These are phyloP conservation scores for Drosophila subquinaria DNA, from an alignment of 2,888 invertebrate genomes.

Conservation along the genomic window DNA sequence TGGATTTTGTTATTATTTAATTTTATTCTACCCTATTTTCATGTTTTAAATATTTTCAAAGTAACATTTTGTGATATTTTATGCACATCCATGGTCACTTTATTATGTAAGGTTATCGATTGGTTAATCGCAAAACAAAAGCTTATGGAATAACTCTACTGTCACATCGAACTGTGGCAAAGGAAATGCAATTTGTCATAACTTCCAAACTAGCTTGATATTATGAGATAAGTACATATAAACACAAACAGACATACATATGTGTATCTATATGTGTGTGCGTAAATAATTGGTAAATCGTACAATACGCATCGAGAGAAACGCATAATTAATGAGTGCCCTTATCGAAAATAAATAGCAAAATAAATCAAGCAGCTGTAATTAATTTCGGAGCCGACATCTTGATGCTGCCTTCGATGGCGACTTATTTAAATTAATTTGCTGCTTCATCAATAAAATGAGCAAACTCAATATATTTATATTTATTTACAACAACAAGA, in stretches of 20 bases:
- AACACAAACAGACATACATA: neutral
- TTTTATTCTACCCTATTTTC: neutral
- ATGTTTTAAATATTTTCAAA: neutral
- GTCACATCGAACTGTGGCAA: conserved; percentile 21
- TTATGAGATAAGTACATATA: neutral
- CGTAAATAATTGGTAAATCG: conserved; percentile 24
- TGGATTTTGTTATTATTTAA: no score
- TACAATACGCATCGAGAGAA: conserved; percentile 28
- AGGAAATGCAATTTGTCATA: conserved; percentile 52
- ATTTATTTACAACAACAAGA: conserved; percentile 1
- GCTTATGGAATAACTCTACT: conserved; percentile 20
- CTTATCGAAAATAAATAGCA: conserved; percentile 47
- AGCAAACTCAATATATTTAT: conserved; percentile 21
- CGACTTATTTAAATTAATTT: conserved; percentile 58
- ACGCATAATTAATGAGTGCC: conserved; percentile 46
- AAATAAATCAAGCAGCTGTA: conserved; percentile 53
- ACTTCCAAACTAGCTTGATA: conserved; percentile 17
- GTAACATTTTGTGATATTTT: neutral
- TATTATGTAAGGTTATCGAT: neutral
- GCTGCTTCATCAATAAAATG: conserved; percentile 45
- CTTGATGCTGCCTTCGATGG: conserved; percentile 47
- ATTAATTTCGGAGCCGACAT: conserved; percentile 53
- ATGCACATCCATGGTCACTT: conserved; percentile 8
- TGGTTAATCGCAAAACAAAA: conserved; percentile 9
- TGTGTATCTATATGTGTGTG: neutral